Conservation (phyloP, 2,797 vertebrate species). For the Adrianichthys oophorus region DNA sequence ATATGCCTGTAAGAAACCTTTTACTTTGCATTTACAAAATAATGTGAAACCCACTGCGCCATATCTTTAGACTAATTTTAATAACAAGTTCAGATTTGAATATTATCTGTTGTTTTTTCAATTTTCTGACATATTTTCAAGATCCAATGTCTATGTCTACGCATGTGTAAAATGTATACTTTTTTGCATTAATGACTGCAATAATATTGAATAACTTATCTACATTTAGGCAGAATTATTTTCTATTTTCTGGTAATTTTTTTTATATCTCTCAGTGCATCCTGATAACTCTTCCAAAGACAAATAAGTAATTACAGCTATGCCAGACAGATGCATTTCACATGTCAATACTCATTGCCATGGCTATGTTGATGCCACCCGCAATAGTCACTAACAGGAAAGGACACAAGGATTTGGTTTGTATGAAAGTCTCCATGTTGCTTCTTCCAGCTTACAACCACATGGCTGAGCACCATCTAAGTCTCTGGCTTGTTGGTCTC, state of each 20-base stretch:
- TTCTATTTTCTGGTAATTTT: slow-evolving; percentile 39
- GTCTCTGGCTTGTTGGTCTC: no score
- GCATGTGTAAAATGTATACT: no score
- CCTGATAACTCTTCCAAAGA: slow-evolving; percentile 44
- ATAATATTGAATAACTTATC: no score
- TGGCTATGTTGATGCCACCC: slow-evolving; percentile 61
- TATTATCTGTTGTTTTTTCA: slow-evolving; percentile 13
- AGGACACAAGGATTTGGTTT: slow-evolving; percentile 8
- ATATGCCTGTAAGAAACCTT: slow-evolving; percentile 21
- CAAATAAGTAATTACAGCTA: slow-evolving; percentile 65
- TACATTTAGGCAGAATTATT: slow-evolving; percentile 1
- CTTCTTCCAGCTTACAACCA: no score
- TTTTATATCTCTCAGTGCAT: slow-evolving; percentile 43
- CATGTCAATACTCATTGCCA: slow-evolving; percentile 63
- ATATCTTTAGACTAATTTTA: slow-evolving; percentile 25
- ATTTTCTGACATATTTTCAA: no score
- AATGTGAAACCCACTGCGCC: slow-evolving; percentile 23
- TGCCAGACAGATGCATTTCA: slow-evolving; percentile 73
- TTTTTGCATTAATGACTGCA: no score
- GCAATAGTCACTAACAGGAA: slow-evolving; percentile 33
- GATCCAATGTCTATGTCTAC: no score
- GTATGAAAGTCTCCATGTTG: not conserved
- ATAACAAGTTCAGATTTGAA: slow-evolving; percentile 15
- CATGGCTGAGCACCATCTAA: no score
- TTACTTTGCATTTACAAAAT: slow-evolving; percentile 22